phyloP scores from a whole-genome alignment of 2,113 vertebrate genomes.

The Lichenostomus cassidix region DNA sequence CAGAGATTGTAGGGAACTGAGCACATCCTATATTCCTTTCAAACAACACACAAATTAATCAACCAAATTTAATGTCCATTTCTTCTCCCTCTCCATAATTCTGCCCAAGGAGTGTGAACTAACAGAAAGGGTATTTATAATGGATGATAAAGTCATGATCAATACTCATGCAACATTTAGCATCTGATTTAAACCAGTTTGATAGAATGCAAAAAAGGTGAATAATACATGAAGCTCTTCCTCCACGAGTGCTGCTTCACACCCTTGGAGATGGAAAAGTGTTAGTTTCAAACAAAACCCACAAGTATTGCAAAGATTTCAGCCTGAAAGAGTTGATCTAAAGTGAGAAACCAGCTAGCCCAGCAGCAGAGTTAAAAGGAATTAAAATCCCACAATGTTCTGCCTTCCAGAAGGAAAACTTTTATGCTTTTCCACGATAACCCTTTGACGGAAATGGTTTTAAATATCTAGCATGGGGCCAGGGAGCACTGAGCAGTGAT shows the following conservation, averaged over 20 bases:
- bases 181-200: constrained; percentile 48
- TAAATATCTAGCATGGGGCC: not conserved
- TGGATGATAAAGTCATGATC: constrained; percentile 62
- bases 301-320: not conserved
- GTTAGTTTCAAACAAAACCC: not conserved
- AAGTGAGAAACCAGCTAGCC: not conserved
- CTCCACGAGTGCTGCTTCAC: not conserved
- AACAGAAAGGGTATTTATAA: constrained; percentile 56
- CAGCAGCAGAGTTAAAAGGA: not conserved
- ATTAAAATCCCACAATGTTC: not conserved
- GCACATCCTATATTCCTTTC: not conserved
- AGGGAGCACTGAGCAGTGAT: not conserved
- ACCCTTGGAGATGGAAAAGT: not conserved
- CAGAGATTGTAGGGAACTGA: not conserved
- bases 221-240: constrained; percentile 65
- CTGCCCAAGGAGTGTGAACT: constrained; percentile 1
- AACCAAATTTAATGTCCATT: constrained; percentile 27
- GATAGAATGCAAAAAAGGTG: constrained; percentile 17
- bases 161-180: constrained; percentile 72
- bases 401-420: not conserved
- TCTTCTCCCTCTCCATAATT: not conserved
- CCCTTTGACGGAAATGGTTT: not conserved
- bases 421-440: not conserved
- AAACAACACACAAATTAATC: constrained; percentile 1
- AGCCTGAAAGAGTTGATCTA: not conserved